A percentile compares a stretch with the other conserved stretches of the same genome.
Evolutionary conservation across 2,113 vertebrate species (phyloP).

Genomic region (Mungos mungo): DNA sequence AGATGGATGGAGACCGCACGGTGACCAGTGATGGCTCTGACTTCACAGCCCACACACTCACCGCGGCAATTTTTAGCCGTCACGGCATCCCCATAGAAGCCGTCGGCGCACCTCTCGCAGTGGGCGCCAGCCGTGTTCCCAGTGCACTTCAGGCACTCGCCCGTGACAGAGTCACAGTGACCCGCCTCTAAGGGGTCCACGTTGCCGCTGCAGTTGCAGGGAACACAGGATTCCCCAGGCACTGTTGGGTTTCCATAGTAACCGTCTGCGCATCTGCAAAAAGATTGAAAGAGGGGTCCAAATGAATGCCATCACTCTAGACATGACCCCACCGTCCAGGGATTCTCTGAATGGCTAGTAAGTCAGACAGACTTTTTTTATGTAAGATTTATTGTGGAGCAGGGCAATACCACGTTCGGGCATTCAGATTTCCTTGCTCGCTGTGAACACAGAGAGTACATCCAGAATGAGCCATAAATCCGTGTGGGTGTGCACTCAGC

Average conservation of each 20-base stretch:
- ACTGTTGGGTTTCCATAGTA: conserved; percentile 92
- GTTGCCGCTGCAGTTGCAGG: conserved; percentile 92
- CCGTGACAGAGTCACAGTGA: conserved; percentile 89
- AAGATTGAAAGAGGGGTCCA: conserved; percentile 43
- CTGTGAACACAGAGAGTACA: rapidly evolving
- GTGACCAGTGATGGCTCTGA: rapidly evolving
- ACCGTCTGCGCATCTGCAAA: conserved; percentile 92
- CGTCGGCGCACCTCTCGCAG: conserved; percentile 91
- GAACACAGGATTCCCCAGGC: conserved; percentile 87
- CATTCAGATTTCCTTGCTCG: background rate
- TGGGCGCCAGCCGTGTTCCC: conserved; percentile 88
- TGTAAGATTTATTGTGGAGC: background rate
- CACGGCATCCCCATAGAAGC: conserved; percentile 93
- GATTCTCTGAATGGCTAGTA: background rate
- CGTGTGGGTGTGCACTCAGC: rapidly evolving
- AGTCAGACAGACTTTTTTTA: background rate
- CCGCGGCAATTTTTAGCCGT: conserved; percentile 88
- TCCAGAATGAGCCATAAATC: background rate
- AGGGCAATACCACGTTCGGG: background rate
- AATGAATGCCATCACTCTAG: background rate
- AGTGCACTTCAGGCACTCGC: conserved; percentile 92
- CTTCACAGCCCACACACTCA: conserved; percentile 73
- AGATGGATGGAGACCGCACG: background rate
- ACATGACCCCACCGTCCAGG: background rate
- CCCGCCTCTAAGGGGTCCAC: conserved; percentile 85